A percentile compares a stretch with the other conserved stretches of the same genome.
phyloP scores from a whole-genome alignment of 2,888 invertebrate species.

The Tetramorium bicarinatum region DNA sequence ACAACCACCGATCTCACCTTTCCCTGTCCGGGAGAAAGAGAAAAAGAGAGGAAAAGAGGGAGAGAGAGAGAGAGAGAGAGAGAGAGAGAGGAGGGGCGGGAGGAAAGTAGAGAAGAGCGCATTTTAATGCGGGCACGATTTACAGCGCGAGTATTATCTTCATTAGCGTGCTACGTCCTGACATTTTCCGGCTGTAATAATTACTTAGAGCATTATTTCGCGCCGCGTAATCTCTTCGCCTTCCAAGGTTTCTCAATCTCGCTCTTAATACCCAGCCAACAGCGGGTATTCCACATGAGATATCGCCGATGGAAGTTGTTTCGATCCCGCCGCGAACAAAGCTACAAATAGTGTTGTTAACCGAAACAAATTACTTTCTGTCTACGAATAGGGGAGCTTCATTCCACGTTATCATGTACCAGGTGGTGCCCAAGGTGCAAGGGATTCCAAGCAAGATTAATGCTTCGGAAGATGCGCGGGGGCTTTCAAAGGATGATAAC shows the following conservation, averaged over 20 bases:
- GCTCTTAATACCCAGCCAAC: slow-evolving; percentile 34
- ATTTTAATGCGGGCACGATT: slow-evolving; percentile 45
- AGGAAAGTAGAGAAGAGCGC: background rate
- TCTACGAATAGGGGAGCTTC: slow-evolving; percentile 69
- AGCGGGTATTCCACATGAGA: slow-evolving; percentile 40
- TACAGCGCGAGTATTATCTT: slow-evolving; percentile 63
- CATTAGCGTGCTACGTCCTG: slow-evolving; percentile 59
- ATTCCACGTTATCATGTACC: slow-evolving; percentile 66
- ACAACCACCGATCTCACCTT: slow-evolving; percentile 29
- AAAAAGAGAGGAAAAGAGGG: background rate
- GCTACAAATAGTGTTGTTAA: slow-evolving; percentile 59
- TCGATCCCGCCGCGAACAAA: slow-evolving; percentile 44
- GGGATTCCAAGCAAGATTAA: slow-evolving; percentile 74
- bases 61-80: background rate
- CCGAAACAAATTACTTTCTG: slow-evolving; percentile 60
- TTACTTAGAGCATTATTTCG: slow-evolving; percentile 37
- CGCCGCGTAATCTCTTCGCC: slow-evolving; percentile 38
- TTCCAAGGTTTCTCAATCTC: slow-evolving; percentile 37
- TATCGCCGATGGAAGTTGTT: slow-evolving; percentile 46
- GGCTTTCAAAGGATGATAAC: slow-evolving; percentile 74
- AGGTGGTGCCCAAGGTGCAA: slow-evolving; percentile 61
- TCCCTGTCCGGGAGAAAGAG: background rate
- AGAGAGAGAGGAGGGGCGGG: background rate
- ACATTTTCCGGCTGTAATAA: slow-evolving; percentile 51
- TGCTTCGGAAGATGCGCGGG: slow-evolving; percentile 72